Percentiles rank a stretch among this genome's conserved stretches.
Evolutionary conservation across 2,888 invertebrate genomes (phyloP).

Genomic region (Agrochola circellaris): DNA sequence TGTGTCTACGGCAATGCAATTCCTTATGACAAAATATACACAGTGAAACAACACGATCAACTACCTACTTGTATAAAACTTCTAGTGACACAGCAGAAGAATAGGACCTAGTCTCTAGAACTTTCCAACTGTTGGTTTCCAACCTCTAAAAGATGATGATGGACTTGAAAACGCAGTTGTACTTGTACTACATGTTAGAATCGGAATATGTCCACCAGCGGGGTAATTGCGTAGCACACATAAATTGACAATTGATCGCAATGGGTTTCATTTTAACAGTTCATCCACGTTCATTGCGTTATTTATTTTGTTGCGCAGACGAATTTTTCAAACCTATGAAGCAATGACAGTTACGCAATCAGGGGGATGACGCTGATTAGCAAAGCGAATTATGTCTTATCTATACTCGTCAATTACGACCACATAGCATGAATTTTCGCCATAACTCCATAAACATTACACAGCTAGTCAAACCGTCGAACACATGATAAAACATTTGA

Average conservation of each 20-base stretch:
- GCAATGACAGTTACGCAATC: too few relatives aligned
- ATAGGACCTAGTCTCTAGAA: neutral
- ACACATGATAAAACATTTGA: slow-evolving; percentile 55
- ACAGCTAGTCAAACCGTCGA: slow-evolving; percentile 4
- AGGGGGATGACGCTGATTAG: too few relatives aligned
- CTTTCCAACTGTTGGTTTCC: neutral
- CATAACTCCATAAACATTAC: slow-evolving; percentile 21
- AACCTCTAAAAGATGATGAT: neutral
- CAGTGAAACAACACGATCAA: neutral
- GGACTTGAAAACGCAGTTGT: neutral
- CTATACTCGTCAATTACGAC: neutral
- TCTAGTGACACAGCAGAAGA: neutral
- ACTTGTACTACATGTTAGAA: neutral
- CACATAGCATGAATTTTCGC: slow-evolving; percentile 13
- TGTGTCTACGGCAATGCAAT: too few relatives aligned
- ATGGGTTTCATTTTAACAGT: too few relatives aligned
- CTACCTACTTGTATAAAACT: neutral
- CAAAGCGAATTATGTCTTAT: neutral
- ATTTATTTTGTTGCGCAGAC: too few relatives aligned
- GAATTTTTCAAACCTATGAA: too few relatives aligned
- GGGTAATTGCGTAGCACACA: too few relatives aligned
- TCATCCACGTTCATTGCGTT: too few relatives aligned
- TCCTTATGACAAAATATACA: neutral
- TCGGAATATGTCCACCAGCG: neutral
- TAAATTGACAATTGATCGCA: too few relatives aligned